These are phyloP conservation scores for Aurelia coerulea DNA, from an alignment of 30 jellyfish, hydroid and myxozoan genomes.

Conservation along the genomic window DNA sequence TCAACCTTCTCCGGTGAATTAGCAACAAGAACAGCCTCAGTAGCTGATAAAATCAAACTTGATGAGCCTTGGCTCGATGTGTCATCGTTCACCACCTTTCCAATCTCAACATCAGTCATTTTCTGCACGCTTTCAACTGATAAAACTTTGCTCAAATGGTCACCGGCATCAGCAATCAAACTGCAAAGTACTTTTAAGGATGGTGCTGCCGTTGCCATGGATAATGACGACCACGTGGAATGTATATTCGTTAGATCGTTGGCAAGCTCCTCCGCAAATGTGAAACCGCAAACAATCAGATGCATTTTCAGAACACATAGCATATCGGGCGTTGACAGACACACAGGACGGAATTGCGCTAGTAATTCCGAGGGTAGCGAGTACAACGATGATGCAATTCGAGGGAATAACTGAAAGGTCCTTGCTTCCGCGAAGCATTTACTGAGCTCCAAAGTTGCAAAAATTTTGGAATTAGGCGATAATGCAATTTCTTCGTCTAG, in stretches of 20 bases:
- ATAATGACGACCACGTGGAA: slow-evolving; percentile 38
- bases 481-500: slow-evolving; percentile 48
- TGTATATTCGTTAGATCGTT: neutral
- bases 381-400: slow-evolving; percentile 37
- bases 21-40: slow-evolving; percentile 15
- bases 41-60: slow-evolving; percentile 5
- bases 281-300: slow-evolving; percentile 49
- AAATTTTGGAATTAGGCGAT: slow-evolving; percentile 37
- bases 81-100: neutral
- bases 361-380: slow-evolving; percentile 36
- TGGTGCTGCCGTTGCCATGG: slow-evolving; percentile 19
- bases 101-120: neutral
- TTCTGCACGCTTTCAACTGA: neutral
- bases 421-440: neutral
- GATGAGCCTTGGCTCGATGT: neutral
- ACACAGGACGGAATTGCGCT: slow-evolving; percentile 49
- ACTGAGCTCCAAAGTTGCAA: slow-evolving; percentile 32
- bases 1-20: neutral
- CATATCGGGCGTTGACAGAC: slow-evolving; percentile 53
- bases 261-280: slow-evolving; percentile 41
- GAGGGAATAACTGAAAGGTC: slow-evolving; percentile 18
- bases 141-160: slow-evolving; percentile 26
- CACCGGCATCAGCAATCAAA: slow-evolving; percentile 63
- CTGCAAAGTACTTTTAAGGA: slow-evolving; percentile 35
- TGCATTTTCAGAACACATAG: slow-evolving; percentile 32